phyloP scores from a whole-genome alignment of 2,113 vertebrate species.

The Hyperoodon ampullatus region DNA sequence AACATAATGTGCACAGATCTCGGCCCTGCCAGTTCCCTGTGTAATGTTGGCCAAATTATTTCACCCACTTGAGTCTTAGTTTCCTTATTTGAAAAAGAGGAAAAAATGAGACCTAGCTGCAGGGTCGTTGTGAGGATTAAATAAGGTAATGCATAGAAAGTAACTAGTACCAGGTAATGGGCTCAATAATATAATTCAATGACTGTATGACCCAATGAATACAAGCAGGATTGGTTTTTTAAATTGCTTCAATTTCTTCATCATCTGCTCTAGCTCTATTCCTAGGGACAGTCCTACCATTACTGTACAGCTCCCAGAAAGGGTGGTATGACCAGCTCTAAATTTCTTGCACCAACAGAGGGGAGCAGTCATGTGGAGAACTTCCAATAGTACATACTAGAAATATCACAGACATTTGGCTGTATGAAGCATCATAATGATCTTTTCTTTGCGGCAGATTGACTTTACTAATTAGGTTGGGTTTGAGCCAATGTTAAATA shows the following conservation, averaged over 20 bases:
- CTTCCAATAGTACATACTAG: slow-evolving; percentile 56
- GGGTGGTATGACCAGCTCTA: not conserved
- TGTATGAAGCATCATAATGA: slow-evolving; percentile 70
- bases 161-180: not conserved
- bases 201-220: not conserved
- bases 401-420: slow-evolving; percentile 73
- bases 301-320: not conserved
- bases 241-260: not conserved
- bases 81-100: slow-evolving; percentile 27
- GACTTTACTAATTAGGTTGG: slow-evolving; percentile 81
- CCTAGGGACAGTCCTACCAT: not conserved
- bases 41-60: not conserved
- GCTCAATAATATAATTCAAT: not conserved
- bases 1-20: not conserved
- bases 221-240: not conserved
- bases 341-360: slow-evolving; percentile 49
- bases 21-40: not conserved
- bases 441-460: slow-evolving; percentile 79
- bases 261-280: not conserved
- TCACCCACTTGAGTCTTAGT: not conserved
- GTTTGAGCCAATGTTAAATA: slow-evolving; percentile 78
- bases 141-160: not conserved
- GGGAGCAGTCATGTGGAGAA: slow-evolving; percentile 64
- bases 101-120: not conserved
- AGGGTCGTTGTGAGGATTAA: not conserved